Base-by-base conservation (phyloP, 2,888 invertebrate genomes). In the Esperia sulphurella region DNA sequence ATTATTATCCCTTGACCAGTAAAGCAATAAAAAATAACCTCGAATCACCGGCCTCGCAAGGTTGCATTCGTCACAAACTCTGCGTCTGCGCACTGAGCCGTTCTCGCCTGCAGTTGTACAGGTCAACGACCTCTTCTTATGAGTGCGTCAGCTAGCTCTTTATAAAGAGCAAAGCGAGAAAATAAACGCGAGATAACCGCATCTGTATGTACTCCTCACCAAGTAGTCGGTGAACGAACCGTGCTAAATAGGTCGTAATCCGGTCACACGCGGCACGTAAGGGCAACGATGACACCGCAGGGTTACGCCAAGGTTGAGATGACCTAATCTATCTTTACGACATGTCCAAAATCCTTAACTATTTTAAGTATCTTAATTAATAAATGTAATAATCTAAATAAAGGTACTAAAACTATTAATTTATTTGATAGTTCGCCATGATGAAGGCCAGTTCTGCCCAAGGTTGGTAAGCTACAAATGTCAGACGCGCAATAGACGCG, bases 131-230 rank as follows among this genome's bases (percentile, higher is more conserved):
- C 84, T 65, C 66, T 66, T 63, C 59, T 68, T 69, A 71, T 67
- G 66, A 76, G 73, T 82, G 83, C 85, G 86, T 85, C 85, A 84
- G 78, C 79, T 78, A 79, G 78, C 79, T 77, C 78, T 81, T 79
- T 80, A 82, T 79, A 79, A 83, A 84, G 79, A 79, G 83, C 82
- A 83, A 83, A 80, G 71, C 75, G 82, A 86, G 83, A 86, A 84
- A 85, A 86, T 84, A 83, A 81, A 80, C 61, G 65, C 63, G 65
- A 71, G 78, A 84, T 86, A 86, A 82, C 75, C 71, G 76, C 85
- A 80, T 83, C 79, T 79, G 79, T 71, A 69, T 73, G 70, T 65
- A 62, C 68, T 57, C 57, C 68, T 70, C 66, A 71, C 69, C 68
- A 63, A 66, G 63, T 64, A 75, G 48, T 63, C 79, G 79, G 83